Percentiles rank a stretch among this genome's conserved stretches.
phyloP scores from a whole-genome alignment of 2,797 vertebrate species.

The Knipowitschia caucasica region DNA sequence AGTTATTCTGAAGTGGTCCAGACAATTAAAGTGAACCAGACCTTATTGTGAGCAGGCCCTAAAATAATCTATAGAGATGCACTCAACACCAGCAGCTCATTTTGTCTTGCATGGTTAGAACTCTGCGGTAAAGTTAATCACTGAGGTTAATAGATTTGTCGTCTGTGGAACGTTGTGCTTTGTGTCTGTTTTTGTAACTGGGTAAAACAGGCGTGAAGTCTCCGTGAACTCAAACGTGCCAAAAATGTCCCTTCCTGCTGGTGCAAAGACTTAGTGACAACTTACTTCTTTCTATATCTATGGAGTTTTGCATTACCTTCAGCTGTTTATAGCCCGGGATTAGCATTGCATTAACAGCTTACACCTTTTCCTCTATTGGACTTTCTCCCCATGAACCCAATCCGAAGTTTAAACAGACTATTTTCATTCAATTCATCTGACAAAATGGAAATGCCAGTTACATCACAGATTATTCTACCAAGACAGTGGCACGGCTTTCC shows the following conservation, averaged over 20 bases:
- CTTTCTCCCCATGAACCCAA: slow-evolving; percentile 49
- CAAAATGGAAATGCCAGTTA: slow-evolving; percentile 72
- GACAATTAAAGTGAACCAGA: no score
- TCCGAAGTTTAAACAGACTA: slow-evolving; percentile 70
- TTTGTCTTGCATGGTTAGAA: not conserved
- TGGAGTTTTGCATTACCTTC: slow-evolving; percentile 65
- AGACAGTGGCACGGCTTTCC: slow-evolving; percentile 49
- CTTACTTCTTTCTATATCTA: slow-evolving; percentile 43
- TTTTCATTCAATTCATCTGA: slow-evolving; percentile 71
- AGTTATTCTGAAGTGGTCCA: no score
- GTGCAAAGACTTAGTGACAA: slow-evolving; percentile 27
- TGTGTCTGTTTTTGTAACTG: slow-evolving; percentile 7
- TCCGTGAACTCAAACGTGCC: slow-evolving; percentile 13
- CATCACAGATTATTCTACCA: slow-evolving; percentile 63
- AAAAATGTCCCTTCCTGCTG: slow-evolving; percentile 23
- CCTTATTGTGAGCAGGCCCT: no score
- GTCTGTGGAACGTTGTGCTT: not conserved
- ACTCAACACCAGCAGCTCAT: no score
- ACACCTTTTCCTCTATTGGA: slow-evolving; percentile 69
- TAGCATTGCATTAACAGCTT: slow-evolving; percentile 73
- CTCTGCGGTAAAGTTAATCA: not conserved
- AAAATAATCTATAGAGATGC: no score
- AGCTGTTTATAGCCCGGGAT: slow-evolving; percentile 71
- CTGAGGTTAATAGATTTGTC: slow-evolving; percentile 9
- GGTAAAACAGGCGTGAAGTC: slow-evolving; percentile 10